phyloP scores from a whole-genome alignment of 2,888 invertebrate genomes.

The Sepiola atlantica region DNA sequence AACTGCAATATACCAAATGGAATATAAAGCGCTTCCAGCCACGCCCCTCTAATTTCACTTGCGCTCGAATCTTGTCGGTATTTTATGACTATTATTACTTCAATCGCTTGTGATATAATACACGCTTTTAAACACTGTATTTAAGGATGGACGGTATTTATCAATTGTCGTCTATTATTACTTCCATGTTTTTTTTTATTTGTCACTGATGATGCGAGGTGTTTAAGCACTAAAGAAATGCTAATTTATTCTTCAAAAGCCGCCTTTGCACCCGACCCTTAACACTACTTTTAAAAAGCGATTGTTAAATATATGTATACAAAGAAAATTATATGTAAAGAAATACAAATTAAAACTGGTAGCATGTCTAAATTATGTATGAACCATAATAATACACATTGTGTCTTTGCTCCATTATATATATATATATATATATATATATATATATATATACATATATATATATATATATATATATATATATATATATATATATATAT shows the following conservation, averaged over 20 bases:
- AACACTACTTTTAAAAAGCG: neutral
- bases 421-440: neutral
- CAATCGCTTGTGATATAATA: neutral
- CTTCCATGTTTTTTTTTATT: no score
- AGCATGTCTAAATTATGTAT: no score
- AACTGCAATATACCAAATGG: neutral
- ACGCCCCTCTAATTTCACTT: slow-evolving; percentile 1
- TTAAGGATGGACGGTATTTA: neutral
- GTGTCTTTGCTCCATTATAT: neutral
- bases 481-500: slow-evolving; percentile 32
- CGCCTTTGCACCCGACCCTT: neutral
- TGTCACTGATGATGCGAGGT: neutral
- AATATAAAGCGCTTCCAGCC: slow-evolving; percentile 19
- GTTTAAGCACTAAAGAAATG: neutral
- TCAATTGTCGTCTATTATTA: neutral
- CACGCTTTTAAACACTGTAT: slow-evolving; percentile 8
- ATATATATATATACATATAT: neutral
- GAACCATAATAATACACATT: neutral
- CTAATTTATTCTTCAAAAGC: neutral
- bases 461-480: neutral
- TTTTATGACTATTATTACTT: neutral
- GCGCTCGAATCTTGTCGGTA: neutral
- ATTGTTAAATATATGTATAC: neutral
- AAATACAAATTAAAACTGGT: neutral
- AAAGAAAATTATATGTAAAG: neutral